phyloP scores from a whole-genome alignment of 2,888 invertebrate genomes.

The Oxyteleia sp. region DNA sequence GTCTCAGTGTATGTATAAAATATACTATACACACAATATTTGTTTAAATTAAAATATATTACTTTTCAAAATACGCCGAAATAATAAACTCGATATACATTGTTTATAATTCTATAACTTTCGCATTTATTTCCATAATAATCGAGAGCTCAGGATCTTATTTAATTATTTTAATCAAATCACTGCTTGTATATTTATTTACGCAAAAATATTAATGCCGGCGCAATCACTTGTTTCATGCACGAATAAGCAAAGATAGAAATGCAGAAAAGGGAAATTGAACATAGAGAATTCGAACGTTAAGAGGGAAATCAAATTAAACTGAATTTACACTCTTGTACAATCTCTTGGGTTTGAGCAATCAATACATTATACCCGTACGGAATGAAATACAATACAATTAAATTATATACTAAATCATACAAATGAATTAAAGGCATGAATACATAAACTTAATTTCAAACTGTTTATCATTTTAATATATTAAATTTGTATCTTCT shows the following conservation, averaged over 20 bases:
- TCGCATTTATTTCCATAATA: too few species aligned
- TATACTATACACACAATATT: too few species aligned
- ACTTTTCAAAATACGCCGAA: too few species aligned
- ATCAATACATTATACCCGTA: not conserved
- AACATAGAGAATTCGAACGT: not conserved
- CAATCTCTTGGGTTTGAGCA: not conserved
- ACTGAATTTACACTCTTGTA: constrained; percentile 1
- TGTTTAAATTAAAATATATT: too few species aligned
- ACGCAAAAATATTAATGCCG: not conserved
- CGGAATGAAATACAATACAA: not conserved
- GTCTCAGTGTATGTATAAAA: too few species aligned
- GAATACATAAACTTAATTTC: too few species aligned
- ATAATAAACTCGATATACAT: too few species aligned
- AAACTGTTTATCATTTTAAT: too few species aligned
- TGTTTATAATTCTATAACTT: too few species aligned
- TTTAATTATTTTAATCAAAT: not conserved
- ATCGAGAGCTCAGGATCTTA: too few species aligned
- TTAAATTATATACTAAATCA: not conserved
- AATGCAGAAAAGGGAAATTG: not conserved
- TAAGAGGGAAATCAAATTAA: not conserved
- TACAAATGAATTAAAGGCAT: too few species aligned
- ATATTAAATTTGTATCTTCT: too few species aligned
- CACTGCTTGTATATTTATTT: not conserved
- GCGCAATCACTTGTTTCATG: not conserved
- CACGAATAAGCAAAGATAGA: constrained; percentile 1